phyloP scores from a whole-genome alignment of 2,888 invertebrate species.

The Exephanes ischioxanthus region DNA sequence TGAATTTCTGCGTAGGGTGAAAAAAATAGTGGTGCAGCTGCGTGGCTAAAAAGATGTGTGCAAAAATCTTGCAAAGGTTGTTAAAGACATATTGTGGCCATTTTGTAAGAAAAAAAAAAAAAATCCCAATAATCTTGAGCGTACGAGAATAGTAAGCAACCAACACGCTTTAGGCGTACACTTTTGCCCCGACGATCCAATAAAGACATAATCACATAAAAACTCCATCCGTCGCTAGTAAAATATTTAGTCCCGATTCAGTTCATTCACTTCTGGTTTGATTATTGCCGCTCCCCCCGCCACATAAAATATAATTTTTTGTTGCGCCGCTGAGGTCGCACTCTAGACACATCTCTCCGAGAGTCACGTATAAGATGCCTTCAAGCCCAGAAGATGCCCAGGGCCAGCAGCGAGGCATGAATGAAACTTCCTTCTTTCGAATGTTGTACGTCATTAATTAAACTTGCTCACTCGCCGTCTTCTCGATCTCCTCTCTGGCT shows the following conservation, averaged over 20 bases:
- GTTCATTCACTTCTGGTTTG: conserved; percentile 45
- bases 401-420: conserved; percentile 56
- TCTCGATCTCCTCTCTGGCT: not conserved
- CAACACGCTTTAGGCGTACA: not conserved
- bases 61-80: too few relatives aligned
- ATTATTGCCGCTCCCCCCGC: conserved; percentile 46
- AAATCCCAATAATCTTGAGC: too few relatives aligned
- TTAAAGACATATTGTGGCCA: too few relatives aligned
- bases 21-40: too few relatives aligned
- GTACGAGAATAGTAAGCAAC: not conserved
- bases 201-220: not conserved
- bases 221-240: not conserved
- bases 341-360: conserved; percentile 15
- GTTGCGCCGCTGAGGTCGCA: conserved; percentile 30
- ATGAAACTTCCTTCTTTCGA: conserved; percentile 62
- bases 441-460: conserved; percentile 64
- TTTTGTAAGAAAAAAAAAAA: not conserved
- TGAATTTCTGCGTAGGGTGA: too few relatives aligned
- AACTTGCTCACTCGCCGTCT: conserved; percentile 53
- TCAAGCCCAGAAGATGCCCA: conserved; percentile 25
- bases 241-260: conserved; percentile 16
- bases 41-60: not conserved
- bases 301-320: conserved; percentile 46
- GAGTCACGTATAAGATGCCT: conserved; percentile 18
- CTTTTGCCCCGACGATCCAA: not conserved